Base-by-base conservation (phyloP, 2,797 vertebrate genomes). In the Podarcis lilfordi region DNA sequence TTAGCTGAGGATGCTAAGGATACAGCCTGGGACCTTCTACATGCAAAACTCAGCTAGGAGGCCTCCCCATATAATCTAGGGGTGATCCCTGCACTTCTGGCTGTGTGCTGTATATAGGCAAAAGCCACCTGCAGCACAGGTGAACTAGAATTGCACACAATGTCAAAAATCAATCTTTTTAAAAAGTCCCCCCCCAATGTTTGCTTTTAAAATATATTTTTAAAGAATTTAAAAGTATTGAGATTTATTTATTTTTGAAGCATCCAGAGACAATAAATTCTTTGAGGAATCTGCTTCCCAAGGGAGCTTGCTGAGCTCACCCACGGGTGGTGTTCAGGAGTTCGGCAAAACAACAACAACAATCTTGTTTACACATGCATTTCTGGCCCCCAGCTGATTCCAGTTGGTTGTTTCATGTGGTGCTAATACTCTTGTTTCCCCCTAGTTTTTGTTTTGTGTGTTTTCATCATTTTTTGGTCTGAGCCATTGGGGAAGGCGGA, bases 391-490 rank as follows among this genome's bases (percentile, higher is more conserved):
- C 29, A 66, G 29, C 55, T 27, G 19, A 27, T 59, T 15, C 69
- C 45, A 43, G 74, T 80, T 72, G 61, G 40, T 29, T 72, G 78
- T 72, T 88, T 83, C 74, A 78, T 78, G n/a, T n/a, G 43, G 61
- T 6, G 68, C 25, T 55, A 21, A 77, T 35, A 77, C 8, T 59
- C 74, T n/a, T 78, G 27, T 27, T 50, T 78, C 5, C 4, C 10
- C 11, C 43, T 77, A 29, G 27, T 61, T 75, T 83, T 76, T 76
- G 37, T 68, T 69, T 83, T 87, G 19, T 80, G 80, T 25, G 5
- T 43, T 81, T 37, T 75, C 45, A 43, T 40, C 29, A 35, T 6
- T 61, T 40, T 76, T 87, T 75, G 37, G 50, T 55, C 50, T 75
- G 76, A 81, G 55, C 35, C 35, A 71, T 45, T 23, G 32, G 17